Conservation (phyloP, 1,140 invertebrate genomes). For the Probaryconus sp. region DNA sequence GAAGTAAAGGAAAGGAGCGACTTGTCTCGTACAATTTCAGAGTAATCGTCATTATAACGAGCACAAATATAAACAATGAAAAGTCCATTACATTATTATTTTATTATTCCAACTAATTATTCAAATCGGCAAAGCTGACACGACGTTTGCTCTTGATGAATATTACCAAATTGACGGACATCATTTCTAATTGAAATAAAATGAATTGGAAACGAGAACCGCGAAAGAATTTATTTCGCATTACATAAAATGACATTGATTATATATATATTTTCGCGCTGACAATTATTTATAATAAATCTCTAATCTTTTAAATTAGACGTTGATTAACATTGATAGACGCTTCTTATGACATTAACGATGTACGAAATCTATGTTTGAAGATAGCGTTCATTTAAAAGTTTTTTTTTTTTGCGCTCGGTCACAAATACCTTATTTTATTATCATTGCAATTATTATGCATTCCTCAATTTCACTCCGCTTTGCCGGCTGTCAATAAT, state of each 20-base stretch:
- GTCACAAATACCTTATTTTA: slow-evolving; percentile 25
- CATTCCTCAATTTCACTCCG: too few relatives aligned
- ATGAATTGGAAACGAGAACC: too few relatives aligned
- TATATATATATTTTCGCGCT: slow-evolving; percentile 22
- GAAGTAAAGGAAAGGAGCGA: too few relatives aligned
- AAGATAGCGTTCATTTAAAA: slow-evolving; percentile 13
- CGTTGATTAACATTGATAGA: slow-evolving; percentile 51
- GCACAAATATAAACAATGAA: too few relatives aligned
- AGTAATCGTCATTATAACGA: too few relatives aligned
- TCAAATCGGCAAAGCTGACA: slow-evolving; percentile 30
- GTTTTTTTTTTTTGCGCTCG: slow-evolving; percentile 3
- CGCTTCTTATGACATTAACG: slow-evolving; percentile 48
- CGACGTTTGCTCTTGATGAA: slow-evolving; percentile 23
- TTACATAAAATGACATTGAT: slow-evolving; percentile 41
- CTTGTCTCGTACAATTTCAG: too few relatives aligned
- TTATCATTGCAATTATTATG: slow-evolving; percentile 22
- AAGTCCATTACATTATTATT: slow-evolving; percentile 36
- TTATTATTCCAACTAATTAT: slow-evolving; percentile 48
- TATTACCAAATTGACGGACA: slow-evolving; percentile 47
- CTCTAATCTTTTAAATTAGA: slow-evolving; percentile 56
- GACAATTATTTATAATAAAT: slow-evolving; percentile 47
- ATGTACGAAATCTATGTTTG: slow-evolving; percentile 7
- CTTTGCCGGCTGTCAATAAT: slow-evolving; percentile 20
- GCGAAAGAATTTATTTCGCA: slow-evolving; percentile 26
- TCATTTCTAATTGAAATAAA: slow-evolving; percentile 38